These are phyloP conservation scores for Mythimna impura DNA, from an alignment of 2,888 invertebrate species.

Conservation along the genomic window DNA sequence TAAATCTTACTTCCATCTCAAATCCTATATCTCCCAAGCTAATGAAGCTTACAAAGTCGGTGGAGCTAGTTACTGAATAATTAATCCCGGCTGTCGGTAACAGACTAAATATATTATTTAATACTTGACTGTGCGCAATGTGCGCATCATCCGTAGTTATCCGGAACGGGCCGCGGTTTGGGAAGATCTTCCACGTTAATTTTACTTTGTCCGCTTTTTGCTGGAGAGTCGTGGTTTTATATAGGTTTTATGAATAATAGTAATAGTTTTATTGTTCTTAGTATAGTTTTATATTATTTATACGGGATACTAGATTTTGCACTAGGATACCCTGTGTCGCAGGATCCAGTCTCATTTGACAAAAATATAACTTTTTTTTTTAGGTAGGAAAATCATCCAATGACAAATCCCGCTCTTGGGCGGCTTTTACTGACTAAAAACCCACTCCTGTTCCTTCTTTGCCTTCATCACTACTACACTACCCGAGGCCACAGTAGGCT, in stretches of 20 bases:
- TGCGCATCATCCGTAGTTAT: slow-evolving; percentile 70
- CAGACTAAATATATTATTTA: slow-evolving; percentile 67
- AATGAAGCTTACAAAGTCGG: slow-evolving; percentile 44
- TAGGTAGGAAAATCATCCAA: too few species aligned
- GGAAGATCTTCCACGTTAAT: slow-evolving; percentile 68
- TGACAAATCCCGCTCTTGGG: too few species aligned
- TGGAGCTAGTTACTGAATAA: slow-evolving; percentile 53
- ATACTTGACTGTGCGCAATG: slow-evolving; percentile 68
- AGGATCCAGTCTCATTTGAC: too few species aligned
- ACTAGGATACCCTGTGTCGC: too few species aligned
- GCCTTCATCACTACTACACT: too few species aligned
- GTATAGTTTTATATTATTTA: too few species aligned
- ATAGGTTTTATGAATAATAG: neutral
- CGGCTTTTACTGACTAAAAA: too few species aligned
- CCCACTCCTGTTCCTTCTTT: too few species aligned
- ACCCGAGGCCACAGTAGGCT: too few species aligned
- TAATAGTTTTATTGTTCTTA: too few species aligned
- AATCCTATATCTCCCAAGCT: slow-evolving; percentile 28
- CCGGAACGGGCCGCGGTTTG: slow-evolving; percentile 59
- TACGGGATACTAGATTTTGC: too few species aligned
- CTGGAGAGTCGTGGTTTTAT: slow-evolving; percentile 12
- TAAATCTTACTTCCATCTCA: slow-evolving; percentile 25
- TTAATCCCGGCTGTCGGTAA: slow-evolving; percentile 49
- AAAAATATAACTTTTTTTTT: too few species aligned
- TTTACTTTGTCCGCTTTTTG: slow-evolving; percentile 59